Evolutionary conservation across 2,113 vertebrate species (phyloP), one percentile per base, ranked within the genome.

Genomic region (Plotosus lineatus): DNA sequence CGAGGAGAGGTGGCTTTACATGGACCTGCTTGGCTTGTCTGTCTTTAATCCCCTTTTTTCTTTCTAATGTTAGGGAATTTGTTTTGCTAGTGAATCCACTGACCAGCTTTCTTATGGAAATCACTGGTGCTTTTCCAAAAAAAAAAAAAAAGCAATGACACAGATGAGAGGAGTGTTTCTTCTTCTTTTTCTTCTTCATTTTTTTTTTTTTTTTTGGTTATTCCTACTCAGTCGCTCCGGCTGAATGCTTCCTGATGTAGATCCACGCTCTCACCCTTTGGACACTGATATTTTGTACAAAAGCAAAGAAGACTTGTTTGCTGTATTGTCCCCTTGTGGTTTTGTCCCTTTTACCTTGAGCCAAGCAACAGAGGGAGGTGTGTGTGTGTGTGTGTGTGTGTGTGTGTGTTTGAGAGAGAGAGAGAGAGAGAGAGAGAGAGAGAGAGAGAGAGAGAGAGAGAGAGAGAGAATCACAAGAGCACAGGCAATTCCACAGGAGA

Each of bases 21-120:
- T 95, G 96, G 95, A 96, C 94, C 92, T 93, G 90, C 93, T 93
- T 93, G 89, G 88, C 89, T 88, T 89, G 93, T 88, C 86, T 83
- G 89, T 90, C 95, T 96, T 96, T 96, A 95, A 98, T 96, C 94
- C 95, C 92, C 91, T 90, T 90, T 90, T 72, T 92, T 92, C 95
- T 95, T 95, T 95, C 96, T 95, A 90, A 95, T 96, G 95, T 95
- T 95, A 91, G 93, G 94, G 94, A 95, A 95, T 96, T 92, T 94
- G 95, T 96, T 95, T 84, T 95, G 95, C 96, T 94, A 93, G 94
- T 95, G 96, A 94, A 95, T 95, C 93, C 93, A 92, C 93, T 89
- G 94, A 94, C 93, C 93, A 95, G 95, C 96, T 96, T 99, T 98
- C 95, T 97, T 96, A 98, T 98, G 97, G 96, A 98, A 98, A 99